A percentile compares a stretch with the other conserved stretches of the same genome.
Evolutionary conservation across 1,140 invertebrate genomes (phyloP).

Genomic region (Yoshiicerus persimilis): DNA sequence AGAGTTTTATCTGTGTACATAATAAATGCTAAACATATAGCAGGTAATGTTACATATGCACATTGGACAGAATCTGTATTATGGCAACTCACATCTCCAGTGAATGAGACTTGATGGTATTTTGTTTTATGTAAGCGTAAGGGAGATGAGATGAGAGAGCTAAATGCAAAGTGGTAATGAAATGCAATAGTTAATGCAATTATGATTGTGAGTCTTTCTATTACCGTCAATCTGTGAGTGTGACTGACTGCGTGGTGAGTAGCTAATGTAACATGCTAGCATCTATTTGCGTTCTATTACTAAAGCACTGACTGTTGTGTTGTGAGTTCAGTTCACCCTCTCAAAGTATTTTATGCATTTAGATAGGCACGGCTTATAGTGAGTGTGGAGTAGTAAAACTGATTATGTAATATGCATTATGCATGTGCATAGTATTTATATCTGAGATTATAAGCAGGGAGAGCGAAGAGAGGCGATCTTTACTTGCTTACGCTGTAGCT

Average conservation of each 20-base stretch:
- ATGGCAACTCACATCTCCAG: background rate
- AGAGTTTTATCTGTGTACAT: too few species aligned
- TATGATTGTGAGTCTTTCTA: constrained; percentile 13
- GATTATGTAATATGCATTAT: constrained; percentile 18
- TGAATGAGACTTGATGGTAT: background rate
- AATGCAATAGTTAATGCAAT: constrained; percentile 18
- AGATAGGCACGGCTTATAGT: background rate
- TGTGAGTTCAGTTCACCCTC: background rate
- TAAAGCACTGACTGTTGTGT: background rate
- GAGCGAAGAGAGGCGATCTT: background rate
- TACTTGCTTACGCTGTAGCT: background rate
- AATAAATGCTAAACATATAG: background rate
- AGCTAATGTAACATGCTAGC: background rate
- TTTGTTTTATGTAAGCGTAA: background rate
- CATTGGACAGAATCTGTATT: background rate
- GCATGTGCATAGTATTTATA: constrained; percentile 6
- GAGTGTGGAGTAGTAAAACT: background rate
- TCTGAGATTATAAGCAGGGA: background rate
- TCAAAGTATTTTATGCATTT: background rate
- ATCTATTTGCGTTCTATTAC: background rate
- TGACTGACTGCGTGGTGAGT: too few species aligned
- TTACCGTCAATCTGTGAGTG: constrained; percentile 14
- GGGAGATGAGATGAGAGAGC: background rate
- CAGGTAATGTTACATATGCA: background rate
- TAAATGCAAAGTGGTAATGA: constrained; percentile 14